phyloP scores from a whole-genome alignment of 1,140 invertebrate species.

The Leptonema lineaticorne region DNA sequence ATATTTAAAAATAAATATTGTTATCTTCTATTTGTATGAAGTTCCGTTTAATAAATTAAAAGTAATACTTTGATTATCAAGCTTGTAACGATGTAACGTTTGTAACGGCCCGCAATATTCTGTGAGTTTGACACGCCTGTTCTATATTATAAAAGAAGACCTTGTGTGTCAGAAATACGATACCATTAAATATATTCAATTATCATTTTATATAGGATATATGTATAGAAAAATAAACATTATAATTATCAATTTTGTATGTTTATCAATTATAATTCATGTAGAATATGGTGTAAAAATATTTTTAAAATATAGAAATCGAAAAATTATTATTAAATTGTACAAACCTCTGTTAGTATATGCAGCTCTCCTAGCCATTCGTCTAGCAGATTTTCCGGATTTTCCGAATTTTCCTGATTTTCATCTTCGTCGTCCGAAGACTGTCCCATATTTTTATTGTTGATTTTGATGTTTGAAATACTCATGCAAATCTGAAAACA shows the following conservation, averaged over 20 bases:
- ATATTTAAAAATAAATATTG: too few relatives aligned
- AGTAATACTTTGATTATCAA: too few relatives aligned
- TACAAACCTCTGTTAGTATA: conserved; percentile 58
- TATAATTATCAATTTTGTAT: not conserved
- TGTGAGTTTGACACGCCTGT: too few relatives aligned
- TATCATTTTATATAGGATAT: too few relatives aligned
- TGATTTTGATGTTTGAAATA: not conserved
- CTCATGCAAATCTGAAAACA: conserved; percentile 16
- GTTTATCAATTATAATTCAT: not conserved
- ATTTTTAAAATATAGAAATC: not conserved
- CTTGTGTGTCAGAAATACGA: too few relatives aligned
- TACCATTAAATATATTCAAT: too few relatives aligned
- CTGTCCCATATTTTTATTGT: conserved; percentile 19
- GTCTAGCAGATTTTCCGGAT: conserved; percentile 59
- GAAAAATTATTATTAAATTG: not conserved
- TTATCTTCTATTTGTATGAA: too few relatives aligned
- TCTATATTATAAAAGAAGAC: too few relatives aligned
- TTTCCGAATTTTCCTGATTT: conserved; percentile 56
- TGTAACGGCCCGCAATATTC: too few relatives aligned
- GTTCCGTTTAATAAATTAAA: too few relatives aligned
- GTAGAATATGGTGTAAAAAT: not conserved
- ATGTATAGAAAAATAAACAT: too few relatives aligned
- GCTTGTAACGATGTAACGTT: too few relatives aligned
- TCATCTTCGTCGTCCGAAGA: conserved; percentile 45
- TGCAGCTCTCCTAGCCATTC: conserved; percentile 62